phyloP scores from a whole-genome alignment of 2,888 invertebrate genomes.

The Hypercompe scribonia region DNA sequence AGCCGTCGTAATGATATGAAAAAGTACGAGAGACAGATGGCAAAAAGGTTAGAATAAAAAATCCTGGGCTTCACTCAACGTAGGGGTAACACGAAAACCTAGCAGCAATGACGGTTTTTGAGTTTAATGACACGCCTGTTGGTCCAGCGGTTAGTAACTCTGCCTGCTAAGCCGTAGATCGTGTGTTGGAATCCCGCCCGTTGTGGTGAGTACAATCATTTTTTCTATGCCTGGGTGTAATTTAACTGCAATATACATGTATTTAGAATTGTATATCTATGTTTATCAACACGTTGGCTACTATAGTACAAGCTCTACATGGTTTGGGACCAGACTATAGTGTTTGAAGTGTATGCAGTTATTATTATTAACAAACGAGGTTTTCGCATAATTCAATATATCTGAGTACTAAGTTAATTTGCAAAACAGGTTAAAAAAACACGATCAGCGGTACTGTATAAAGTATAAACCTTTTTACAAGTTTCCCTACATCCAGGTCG shows the following conservation, averaged over 20 bases:
- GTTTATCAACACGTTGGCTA: too few species aligned
- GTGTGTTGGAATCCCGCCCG: too few species aligned
- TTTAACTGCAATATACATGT: too few species aligned
- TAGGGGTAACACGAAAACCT: constrained; percentile 12
- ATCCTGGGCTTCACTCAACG: constrained; percentile 26
- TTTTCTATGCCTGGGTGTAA: too few species aligned
- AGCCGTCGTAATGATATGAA: constrained; percentile 54
- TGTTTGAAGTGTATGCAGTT: too few species aligned
- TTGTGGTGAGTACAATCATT: too few species aligned
- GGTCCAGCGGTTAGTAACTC: neutral
- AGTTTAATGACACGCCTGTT: neutral
- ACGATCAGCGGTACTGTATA: constrained; percentile 6
- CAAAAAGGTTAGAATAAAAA: constrained; percentile 56
- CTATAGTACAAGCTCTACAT: too few species aligned
- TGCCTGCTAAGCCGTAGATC: too few species aligned
- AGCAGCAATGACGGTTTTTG: neutral
- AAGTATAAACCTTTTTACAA: constrained; percentile 19
- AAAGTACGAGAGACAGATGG: constrained; percentile 51
- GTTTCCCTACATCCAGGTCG: constrained; percentile 31
- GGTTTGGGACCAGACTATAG: too few species aligned
- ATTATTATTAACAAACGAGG: neutral
- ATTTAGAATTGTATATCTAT: too few species aligned
- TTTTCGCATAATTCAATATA: neutral
- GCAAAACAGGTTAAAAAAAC: constrained; percentile 2
- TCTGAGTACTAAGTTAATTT: neutral